phyloP scores from a whole-genome alignment of 2,888 invertebrate genomes.

The Drosophila subquinaria region DNA sequence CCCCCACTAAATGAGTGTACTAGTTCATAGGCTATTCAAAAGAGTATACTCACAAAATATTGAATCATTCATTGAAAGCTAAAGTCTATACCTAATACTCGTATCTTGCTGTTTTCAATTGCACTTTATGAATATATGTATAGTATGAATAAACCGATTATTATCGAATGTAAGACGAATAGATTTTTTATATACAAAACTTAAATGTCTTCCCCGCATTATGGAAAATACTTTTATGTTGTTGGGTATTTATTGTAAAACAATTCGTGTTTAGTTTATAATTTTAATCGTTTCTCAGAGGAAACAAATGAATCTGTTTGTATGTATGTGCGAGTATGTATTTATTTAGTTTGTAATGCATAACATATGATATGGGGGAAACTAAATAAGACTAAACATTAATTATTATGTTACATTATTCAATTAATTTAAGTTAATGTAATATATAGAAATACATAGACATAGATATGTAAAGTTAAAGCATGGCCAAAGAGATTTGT shows the following conservation, averaged over 20 bases:
- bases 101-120: constrained; percentile 43
- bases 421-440: constrained; percentile 28
- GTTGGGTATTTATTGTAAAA: constrained; percentile 20
- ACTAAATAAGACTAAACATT: constrained; percentile 59
- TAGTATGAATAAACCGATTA: constrained; percentile 3
- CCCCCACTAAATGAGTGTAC: constrained; percentile 25
- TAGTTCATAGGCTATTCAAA: constrained; percentile 19
- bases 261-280: constrained; percentile 16
- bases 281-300: constrained; percentile 19
- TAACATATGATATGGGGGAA: constrained; percentile 55
- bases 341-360: constrained; percentile 25
- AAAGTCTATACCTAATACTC: constrained; percentile 24
- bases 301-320: constrained; percentile 1
- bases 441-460: constrained; percentile 26
- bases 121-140: constrained; percentile 35
- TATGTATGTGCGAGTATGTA: constrained; percentile 12
- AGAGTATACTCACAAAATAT: constrained; percentile 16
- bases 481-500: constrained; percentile 67
- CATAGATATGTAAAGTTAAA: constrained; percentile 33
- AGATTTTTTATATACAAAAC: constrained; percentile 55
- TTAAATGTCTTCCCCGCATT: constrained; percentile 61
- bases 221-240: constrained; percentile 40
- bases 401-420: constrained; percentile 48
- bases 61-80: constrained; percentile 16
- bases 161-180: constrained; percentile 4